Conservation (phyloP, 2,888 invertebrate species). For the Ethmia dodecea region DNA sequence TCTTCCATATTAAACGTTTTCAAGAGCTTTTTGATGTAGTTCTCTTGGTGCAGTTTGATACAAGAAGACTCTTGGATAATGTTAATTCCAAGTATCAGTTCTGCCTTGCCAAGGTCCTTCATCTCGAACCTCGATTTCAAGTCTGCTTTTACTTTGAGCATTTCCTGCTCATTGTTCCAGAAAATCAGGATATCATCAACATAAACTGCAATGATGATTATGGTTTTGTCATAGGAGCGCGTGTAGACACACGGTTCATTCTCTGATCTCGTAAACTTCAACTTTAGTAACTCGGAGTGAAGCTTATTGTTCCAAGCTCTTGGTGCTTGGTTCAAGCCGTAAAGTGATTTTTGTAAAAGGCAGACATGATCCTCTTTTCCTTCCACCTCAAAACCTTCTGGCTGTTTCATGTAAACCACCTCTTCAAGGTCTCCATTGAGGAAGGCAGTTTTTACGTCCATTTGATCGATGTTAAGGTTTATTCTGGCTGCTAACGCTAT, state of each 20-base stretch:
- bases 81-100: neutral
- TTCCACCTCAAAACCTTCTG: constrained; percentile 10
- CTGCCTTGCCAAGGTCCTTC: neutral
- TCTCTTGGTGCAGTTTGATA: constrained; percentile 9
- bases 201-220: constrained; percentile 3
- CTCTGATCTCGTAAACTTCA: constrained; percentile 3
- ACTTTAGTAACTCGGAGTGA: neutral
- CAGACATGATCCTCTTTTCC: constrained; percentile 3
- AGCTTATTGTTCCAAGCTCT: neutral
- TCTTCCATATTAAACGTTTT: neutral
- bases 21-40: constrained; percentile 3
- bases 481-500: constrained; percentile 3
- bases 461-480: constrained; percentile 8
- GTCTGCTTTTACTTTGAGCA: no score
- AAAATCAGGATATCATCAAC: constrained; percentile 2
- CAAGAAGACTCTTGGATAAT: constrained; percentile 5
- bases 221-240: neutral
- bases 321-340: constrained; percentile 6
- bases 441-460: constrained; percentile 17
- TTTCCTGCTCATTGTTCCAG: constrained; percentile 1
- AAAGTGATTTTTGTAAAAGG: constrained; percentile 10
- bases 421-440: constrained; percentile 16
- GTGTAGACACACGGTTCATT: constrained; percentile 12
- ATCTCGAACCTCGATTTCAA: neutral
- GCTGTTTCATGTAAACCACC: constrained; percentile 13